These are phyloP conservation scores for Himalopsyche anomala DNA, from an alignment of 2,888 invertebrate genomes.

Conservation along the genomic window DNA sequence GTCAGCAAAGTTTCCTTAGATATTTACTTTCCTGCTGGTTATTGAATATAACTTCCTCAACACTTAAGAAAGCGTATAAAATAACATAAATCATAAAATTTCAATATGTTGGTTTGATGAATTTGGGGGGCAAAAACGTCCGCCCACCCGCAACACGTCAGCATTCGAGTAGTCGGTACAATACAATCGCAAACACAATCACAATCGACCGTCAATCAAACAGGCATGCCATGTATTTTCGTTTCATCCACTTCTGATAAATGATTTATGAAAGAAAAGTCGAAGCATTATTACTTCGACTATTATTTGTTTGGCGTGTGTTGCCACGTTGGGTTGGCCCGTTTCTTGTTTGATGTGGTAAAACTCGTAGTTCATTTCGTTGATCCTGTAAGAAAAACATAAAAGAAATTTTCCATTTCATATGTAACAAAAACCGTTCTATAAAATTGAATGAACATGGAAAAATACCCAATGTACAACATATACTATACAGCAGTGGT, in stretches of 20 bases:
- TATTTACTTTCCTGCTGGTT: background rate
- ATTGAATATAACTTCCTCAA: background rate
- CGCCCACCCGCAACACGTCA: conserved; percentile 32
- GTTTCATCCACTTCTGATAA: conserved; percentile 41
- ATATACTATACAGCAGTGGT: too few species aligned
- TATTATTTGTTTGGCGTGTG: conserved; percentile 32
- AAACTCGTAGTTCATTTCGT: background rate
- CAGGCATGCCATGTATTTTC: conserved; percentile 23
- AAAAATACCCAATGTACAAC: too few species aligned
- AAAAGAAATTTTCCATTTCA: background rate
- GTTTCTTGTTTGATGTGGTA: background rate
- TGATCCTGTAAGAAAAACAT: background rate
- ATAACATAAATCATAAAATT: conserved; percentile 31
- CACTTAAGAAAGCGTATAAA: background rate
- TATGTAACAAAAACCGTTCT: too few species aligned
- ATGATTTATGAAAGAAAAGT: conserved; percentile 43
- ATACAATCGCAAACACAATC: conserved; percentile 42
- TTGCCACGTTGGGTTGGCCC: background rate
- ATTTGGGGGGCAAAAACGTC: conserved; percentile 24
- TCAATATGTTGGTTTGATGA: conserved; percentile 17
- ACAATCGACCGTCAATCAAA: conserved; percentile 29
- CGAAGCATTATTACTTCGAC: conserved; percentile 10
- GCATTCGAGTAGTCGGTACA: background rate
- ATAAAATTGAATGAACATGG: too few species aligned
- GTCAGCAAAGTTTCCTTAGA: too few species aligned